Evolutionary conservation across 2,113 vertebrate genomes (phyloP), one percentile per base, ranked within the genome.

Genomic region (Colossoma macropomum): DNA sequence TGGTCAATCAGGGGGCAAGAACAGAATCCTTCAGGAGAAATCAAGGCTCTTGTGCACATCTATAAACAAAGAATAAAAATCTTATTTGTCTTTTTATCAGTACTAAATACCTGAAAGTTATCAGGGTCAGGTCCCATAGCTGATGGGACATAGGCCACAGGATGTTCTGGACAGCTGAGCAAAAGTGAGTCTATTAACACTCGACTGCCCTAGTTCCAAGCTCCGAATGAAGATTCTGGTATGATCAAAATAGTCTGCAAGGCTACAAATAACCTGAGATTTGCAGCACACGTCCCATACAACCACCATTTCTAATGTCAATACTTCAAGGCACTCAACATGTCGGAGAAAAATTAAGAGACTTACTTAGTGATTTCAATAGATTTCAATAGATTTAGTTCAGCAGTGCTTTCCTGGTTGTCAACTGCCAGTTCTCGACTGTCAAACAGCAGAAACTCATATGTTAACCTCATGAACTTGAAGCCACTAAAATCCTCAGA

Each of bases 101-200:
- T 17, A 28, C 30, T 32, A 19, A 13, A 28, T 25, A 27, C 5
- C n/a, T 63, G 25, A 63, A 12, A 59, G 65, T 30, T 17, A 34
- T 69, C 65, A 23, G 60, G 60, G 23, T 23, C 56, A 50, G 70
- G 80, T 74, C 59, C 50, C 5, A 45, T 4, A 5, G 41, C 41
- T 45, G 59, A 72, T 0, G 79, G 79, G 79, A 28, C 68, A 75
- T 23, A 68, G 72, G 71, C 50, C 45, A 76, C 50, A 4, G 48
- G 48, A 82, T 65, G 54, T 45, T 56, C 72, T 30, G 80, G 54
- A 21, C 60, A 28, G 52, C 66, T 3, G 23, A 68, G 16, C 21
- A 32, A n/a, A 75, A 73, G 28, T 30, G 38, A 74, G 34, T 19
- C 4, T 27, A 63, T 80, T 80, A 80, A 68, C 54, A 54, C 66